phyloP scores from a whole-genome alignment of 2,888 invertebrate genomes.

The Keiferia lycopersicella region DNA sequence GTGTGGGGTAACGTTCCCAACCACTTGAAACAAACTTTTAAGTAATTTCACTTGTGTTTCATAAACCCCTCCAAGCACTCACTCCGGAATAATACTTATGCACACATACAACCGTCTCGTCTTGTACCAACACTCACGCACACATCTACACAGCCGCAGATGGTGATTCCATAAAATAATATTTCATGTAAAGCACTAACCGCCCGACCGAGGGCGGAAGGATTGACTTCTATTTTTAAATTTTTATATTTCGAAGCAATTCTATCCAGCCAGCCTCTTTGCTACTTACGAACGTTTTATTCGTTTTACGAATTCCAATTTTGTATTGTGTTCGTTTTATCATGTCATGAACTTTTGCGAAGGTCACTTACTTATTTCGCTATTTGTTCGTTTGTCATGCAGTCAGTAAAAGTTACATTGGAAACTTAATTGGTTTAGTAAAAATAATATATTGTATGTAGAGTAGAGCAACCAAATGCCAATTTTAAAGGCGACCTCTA shows the following conservation, averaged over 20 bases:
- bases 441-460: slow-evolving; percentile 18
- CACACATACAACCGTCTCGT: slow-evolving; percentile 25
- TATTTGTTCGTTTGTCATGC: slow-evolving; percentile 20
- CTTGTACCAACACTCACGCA: slow-evolving; percentile 50
- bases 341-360: slow-evolving; percentile 19
- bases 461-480: slow-evolving; percentile 42
- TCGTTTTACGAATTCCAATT: slow-evolving; percentile 27
- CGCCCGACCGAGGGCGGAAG: slow-evolving; percentile 77
- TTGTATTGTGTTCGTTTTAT: slow-evolving; percentile 21
- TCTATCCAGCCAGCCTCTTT: slow-evolving; percentile 35
- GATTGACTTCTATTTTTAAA: slow-evolving; percentile 80
- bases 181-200: slow-evolving; percentile 81
- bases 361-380: slow-evolving; percentile 18
- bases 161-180: slow-evolving; percentile 82
- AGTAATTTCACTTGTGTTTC: slow-evolving; percentile 76
- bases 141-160: slow-evolving; percentile 68
- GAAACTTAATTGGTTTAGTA: slow-evolving; percentile 25
- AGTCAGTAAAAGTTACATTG: slow-evolving; percentile 24
- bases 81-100: slow-evolving; percentile 44
- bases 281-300: slow-evolving; percentile 26
- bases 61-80: slow-evolving; percentile 65
- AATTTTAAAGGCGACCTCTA: slow-evolving; percentile 59
- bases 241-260: slow-evolving; percentile 76
- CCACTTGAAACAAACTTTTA: slow-evolving; percentile 75
- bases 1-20: slow-evolving; percentile 65